Conservation (phyloP, 2,797 vertebrate species). For the Lophura swinhoii region DNA sequence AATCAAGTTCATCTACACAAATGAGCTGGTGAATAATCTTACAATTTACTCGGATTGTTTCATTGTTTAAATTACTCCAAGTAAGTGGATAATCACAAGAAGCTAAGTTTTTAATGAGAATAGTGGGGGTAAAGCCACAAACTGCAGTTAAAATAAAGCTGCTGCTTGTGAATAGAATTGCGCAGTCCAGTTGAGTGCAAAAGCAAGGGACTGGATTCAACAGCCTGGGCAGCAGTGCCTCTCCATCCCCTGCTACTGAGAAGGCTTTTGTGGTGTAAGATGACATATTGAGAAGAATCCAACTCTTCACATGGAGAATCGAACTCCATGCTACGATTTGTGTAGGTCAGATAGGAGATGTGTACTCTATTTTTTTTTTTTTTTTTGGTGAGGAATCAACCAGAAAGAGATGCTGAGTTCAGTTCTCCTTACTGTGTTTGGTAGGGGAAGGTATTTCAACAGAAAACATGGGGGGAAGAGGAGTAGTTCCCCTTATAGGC, state of each 20-base stretch:
- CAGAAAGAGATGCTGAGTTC: background rate
- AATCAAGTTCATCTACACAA: background rate
- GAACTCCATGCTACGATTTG: background rate
- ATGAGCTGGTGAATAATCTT: constrained; percentile 16
- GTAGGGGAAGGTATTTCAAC: background rate
- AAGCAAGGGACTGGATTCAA: background rate
- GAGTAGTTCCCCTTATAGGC: background rate
- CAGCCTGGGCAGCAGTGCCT: background rate
- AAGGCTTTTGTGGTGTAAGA: background rate
- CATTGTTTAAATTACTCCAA: background rate
- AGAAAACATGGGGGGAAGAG: background rate
- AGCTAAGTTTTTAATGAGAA: background rate
- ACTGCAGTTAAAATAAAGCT: background rate
- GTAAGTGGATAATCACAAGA: background rate
- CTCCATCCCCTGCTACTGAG: background rate
- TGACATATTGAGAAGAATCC: background rate
- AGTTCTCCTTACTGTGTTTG: background rate
- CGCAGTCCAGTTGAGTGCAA: background rate
- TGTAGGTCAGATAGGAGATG: background rate
- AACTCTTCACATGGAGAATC: background rate
- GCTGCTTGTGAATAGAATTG: background rate
- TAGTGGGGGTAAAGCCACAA: background rate
- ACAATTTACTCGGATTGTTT: constrained; percentile 9
- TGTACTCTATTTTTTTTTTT: accelerated
- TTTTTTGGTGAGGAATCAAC: background rate